Base-by-base conservation (phyloP, 2,888 invertebrate genomes). In the Lasioglossum lativentre region DNA sequence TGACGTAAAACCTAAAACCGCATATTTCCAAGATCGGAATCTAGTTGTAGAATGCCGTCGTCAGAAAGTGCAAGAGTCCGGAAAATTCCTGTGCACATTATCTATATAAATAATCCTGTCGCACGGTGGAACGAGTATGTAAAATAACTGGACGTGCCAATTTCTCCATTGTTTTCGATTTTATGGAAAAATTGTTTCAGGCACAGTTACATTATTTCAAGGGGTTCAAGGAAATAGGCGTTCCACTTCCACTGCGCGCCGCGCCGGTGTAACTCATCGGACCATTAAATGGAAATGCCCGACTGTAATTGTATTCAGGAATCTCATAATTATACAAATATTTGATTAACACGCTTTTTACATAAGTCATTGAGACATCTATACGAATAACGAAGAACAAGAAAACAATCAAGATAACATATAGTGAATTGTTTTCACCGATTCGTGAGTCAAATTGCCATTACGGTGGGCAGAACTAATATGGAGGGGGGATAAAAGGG, bases 1-100 rank as follows among this genome's bases (percentile, higher is more conserved):
- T 79, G 73, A 79, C 73, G 74, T 42, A 77, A 78, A 34, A 70
- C 42, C 34, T 42, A 78, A 78, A 77, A 78, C 63, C 52, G 34
- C 47, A 82, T 30, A 27, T 66, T 83, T 76, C 52, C 23, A 52
- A 27, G 82, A 82, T 76, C 30, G 30, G 47, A 77, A 77, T 82
- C 68, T 77, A 56, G 47, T 68, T 27, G 40, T 68, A 74, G 73
- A 73, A 73, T 76, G 10, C 16, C 4, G 73, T 19, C 68, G 52
- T 45, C 73, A 38, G 52, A 66, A 34, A 66, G 30, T 74, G 66
- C 30, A 27, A 59, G 66, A 74, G 34, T 14, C 38, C 27, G 68
- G 56, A 82, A 83, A 81, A 77, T 82, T 70, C 45, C 82, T 40
- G 2, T 75, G 59, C n/a, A 82, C 68, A 45, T 68, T 68, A 52